Percentiles rank a stretch among this genome's conserved stretches.
Evolutionary conservation across 1,140 invertebrate species (phyloP).

Genomic region (Caenorhabditis remanei): DNA sequence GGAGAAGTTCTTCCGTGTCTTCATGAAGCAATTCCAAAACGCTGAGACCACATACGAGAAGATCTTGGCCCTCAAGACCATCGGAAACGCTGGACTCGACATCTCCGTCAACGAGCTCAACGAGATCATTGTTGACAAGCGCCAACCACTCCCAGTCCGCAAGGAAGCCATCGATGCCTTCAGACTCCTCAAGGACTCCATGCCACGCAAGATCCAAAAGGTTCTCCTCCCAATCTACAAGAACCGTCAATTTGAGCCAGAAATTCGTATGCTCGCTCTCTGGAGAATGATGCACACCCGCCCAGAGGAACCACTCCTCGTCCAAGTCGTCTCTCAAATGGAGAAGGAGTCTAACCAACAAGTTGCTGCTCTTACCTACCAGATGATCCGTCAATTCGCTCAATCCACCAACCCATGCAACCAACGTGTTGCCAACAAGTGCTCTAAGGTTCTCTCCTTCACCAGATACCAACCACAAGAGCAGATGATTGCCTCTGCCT

Average conservation of each 20-base stretch:
- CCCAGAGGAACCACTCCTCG: conserved; percentile 69
- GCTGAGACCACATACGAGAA: conserved; percentile 72
- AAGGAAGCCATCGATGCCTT: conserved; percentile 72
- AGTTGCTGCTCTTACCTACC: conserved; percentile 70
- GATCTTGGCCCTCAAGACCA: conserved; percentile 71
- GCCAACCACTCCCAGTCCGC: conserved; percentile 67
- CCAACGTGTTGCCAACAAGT: conserved; percentile 53
- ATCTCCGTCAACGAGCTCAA: conserved; percentile 69
- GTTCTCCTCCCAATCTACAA: conserved; percentile 73
- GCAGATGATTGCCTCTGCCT: conserved; percentile 28
- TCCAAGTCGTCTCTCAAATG: conserved; percentile 70
- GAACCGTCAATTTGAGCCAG: conserved; percentile 69
- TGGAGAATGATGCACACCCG: conserved; percentile 69
- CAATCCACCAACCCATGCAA: conserved; percentile 50
- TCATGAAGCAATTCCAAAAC: conserved; percentile 66
- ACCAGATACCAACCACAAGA: conserved; percentile 48
- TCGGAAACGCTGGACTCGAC: conserved; percentile 74
- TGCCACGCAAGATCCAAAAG: conserved; percentile 73
- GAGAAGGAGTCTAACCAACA: conserved; percentile 68
- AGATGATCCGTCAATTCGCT: conserved; percentile 36
- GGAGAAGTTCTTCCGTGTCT: conserved; percentile 68
- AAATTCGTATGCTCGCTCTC: conserved; percentile 72
- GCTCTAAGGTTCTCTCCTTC: conserved; percentile 48
- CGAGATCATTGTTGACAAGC: conserved; percentile 70
- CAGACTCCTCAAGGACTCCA: conserved; percentile 66